These are phyloP conservation scores for Globia sparganii DNA, from an alignment of 2,888 invertebrate genomes.

Conservation along the genomic window DNA sequence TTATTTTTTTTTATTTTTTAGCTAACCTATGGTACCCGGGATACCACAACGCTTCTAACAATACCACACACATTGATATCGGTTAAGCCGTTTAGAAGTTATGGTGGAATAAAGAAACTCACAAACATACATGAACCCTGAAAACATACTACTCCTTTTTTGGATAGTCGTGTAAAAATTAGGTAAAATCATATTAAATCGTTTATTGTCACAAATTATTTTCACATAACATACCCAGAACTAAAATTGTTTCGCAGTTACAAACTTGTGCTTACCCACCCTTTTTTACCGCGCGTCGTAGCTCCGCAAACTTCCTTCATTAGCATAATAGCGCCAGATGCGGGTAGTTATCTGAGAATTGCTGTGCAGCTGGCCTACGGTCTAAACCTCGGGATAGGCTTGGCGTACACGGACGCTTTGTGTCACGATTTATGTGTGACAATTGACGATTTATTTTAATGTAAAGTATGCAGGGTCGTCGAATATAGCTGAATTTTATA, in stretches of 20 bases:
- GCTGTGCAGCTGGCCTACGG: slow-evolving; percentile 61
- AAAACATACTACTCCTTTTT: too few relatives aligned
- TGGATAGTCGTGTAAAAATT: too few relatives aligned
- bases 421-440: neutral
- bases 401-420: neutral
- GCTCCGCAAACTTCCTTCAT: slow-evolving; percentile 57
- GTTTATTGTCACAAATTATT: slow-evolving; percentile 18
- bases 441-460: neutral
- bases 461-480: too few relatives aligned
- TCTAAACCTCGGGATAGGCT: slow-evolving; percentile 35
- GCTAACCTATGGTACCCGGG: too few relatives aligned
- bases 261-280: slow-evolving; percentile 38
- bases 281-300: slow-evolving; percentile 52
- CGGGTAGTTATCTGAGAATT: slow-evolving; percentile 61
- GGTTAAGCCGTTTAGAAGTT: too few relatives aligned
- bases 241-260: slow-evolving; percentile 40
- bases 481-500: too few relatives aligned
- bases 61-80: too few relatives aligned
- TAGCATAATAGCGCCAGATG: slow-evolving; percentile 67
- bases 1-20: too few relatives aligned
- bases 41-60: too few relatives aligned
- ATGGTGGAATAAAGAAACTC: too few relatives aligned
- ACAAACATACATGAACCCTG: too few relatives aligned
- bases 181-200: neutral
- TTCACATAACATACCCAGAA: neutral